These are phyloP conservation scores for Timema podura DNA, from an alignment of 2,888 invertebrate genomes.

Conservation along the genomic window DNA sequence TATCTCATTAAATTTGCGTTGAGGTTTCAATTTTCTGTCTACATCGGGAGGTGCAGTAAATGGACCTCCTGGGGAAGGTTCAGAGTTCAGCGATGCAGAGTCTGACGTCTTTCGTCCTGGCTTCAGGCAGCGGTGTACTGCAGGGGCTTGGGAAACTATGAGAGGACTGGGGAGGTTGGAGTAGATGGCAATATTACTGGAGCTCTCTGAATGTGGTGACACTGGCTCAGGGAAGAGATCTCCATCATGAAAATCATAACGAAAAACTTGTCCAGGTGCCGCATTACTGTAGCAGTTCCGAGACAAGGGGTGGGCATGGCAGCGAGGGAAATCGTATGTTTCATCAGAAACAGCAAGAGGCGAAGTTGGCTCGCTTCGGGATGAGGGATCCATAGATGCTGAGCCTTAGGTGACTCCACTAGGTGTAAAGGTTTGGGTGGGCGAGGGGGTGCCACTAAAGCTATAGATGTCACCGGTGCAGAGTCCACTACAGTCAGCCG, in stretches of 20 bases:
- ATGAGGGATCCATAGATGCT: constrained; percentile 43
- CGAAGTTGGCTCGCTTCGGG: constrained; percentile 34
- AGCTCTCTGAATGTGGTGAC: constrained; percentile 29
- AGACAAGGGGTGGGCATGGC: constrained; percentile 44
- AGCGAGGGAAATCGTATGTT: constrained; percentile 63
- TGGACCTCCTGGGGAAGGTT: constrained; percentile 44
- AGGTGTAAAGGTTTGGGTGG: constrained; percentile 70
- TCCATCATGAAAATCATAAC: constrained; percentile 50
- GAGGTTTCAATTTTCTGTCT: constrained; percentile 44
- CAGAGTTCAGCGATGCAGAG: constrained; percentile 44
- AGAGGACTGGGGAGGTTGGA: constrained; percentile 57
- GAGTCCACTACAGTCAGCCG: constrained; percentile 44
- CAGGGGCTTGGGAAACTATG: constrained; percentile 47
- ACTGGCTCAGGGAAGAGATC: constrained; percentile 30
- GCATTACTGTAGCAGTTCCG: constrained; percentile 61
- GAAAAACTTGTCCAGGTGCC: constrained; percentile 54
- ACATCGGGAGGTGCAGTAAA: constrained; percentile 44
- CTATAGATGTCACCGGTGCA: constrained; percentile 37
- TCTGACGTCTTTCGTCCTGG: constrained; percentile 59
- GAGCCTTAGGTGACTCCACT: constrained; percentile 45
- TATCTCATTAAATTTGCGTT: constrained; percentile 24
- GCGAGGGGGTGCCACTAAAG: constrained; percentile 58
- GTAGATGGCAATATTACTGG: constrained; percentile 48
- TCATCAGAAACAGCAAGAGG: constrained; percentile 38
- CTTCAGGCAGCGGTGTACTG: constrained; percentile 76